Base-by-base conservation (phyloP, 1,140 invertebrate species). In the Dreissena polymorpha region DNA sequence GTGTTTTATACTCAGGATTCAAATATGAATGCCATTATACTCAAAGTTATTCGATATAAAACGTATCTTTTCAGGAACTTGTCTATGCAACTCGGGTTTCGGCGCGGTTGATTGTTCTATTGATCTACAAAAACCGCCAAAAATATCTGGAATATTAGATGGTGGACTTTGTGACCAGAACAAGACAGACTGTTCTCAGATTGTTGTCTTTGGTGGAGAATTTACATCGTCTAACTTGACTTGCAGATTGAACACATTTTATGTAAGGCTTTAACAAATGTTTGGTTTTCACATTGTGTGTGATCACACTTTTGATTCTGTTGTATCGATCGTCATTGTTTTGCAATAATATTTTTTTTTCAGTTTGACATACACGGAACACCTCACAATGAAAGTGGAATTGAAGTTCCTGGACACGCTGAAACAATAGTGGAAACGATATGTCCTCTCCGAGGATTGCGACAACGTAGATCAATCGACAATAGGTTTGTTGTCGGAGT, bases 51-150 rank as follows among this genome's bases (percentile, higher is more conserved):
- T 39, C 39, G 39, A 39, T 8, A 39, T 39, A 49, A 5, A 18
- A 72, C 12, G 14, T 14, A n/a, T 55, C 21, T 63, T 69, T 69
- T 39, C 21, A 85, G 84, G 84, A 39, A 77, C 65, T 2, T 85
- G 84, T 73, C 13, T 16, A 2, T 85, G 84, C 25, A 49, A 72
- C 16, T 25, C 50, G n/a, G 57, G 74, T 18, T 82, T 67, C 72
- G 84, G 78, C 18, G 78, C 78, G 8, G 49, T 60, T 51, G 84
- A 85, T 60, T 85, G 84, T 51, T 85, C 84, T 0, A 64, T 82
- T 21, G 74, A 85, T 49, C 50, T 85, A 7, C 75, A 53, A n/a
- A 67, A 65, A 72, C 78, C 84, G 7, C 84, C 84, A 0, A 14
- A 23, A 0, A 49, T 82, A 5, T 55, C 71, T 29, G 78, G 73